These are phyloP conservation scores for Eucidaris tribuloides DNA, from an alignment of 35 echinoderm and acorn worm genomes.

Conservation along the genomic window DNA sequence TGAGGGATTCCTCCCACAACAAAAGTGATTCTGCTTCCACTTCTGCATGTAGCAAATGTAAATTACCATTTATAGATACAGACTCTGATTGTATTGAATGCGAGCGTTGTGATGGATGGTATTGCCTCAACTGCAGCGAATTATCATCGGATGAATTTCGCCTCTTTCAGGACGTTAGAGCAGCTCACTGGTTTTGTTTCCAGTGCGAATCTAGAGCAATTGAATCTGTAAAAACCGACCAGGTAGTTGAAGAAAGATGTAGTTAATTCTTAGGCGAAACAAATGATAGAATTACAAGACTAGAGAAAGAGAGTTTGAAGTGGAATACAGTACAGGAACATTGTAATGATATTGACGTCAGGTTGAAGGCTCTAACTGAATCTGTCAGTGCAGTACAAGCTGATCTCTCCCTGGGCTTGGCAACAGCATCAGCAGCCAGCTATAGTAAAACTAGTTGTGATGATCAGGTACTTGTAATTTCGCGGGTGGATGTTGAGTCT, in stretches of 20 bases:
- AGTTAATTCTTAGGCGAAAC: too few relatives aligned
- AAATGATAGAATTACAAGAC: background rate
- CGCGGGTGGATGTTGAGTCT: too few relatives aligned
- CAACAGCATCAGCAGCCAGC: background rate
- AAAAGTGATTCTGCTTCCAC: background rate
- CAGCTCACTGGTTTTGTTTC: background rate
- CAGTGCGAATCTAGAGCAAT: too few relatives aligned
- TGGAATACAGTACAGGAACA: background rate
- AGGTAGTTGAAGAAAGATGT: too few relatives aligned
- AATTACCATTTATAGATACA: too few relatives aligned
- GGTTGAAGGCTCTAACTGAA: background rate
- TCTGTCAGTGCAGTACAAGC: background rate
- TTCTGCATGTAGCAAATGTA: background rate
- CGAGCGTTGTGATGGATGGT: too few relatives aligned
- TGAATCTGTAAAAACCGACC: too few relatives aligned
- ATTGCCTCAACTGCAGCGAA: too few relatives aligned
- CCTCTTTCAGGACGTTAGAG: background rate
- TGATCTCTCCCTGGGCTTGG: background rate
- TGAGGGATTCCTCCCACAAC: background rate
- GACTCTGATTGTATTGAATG: background rate
- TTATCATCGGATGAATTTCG: too few relatives aligned
- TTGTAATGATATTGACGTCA: background rate
- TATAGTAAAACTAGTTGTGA: background rate
- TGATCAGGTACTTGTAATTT: too few relatives aligned
- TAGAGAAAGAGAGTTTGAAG: background rate